Conservation (phyloP, 2,113 vertebrate species). For the Sigmodon hispidus region DNA sequence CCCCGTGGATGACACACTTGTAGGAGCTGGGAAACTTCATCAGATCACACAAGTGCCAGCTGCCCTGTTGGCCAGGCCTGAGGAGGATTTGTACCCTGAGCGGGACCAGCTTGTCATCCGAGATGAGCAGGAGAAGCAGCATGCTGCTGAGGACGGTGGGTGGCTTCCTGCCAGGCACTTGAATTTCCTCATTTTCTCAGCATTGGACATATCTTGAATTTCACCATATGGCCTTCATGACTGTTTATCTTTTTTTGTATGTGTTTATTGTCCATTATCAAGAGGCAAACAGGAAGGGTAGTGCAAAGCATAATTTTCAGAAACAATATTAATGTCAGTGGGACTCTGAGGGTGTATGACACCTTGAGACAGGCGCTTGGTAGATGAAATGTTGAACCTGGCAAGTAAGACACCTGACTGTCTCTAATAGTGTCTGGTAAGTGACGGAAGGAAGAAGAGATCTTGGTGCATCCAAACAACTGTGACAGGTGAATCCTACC, state of each 20-base stretch:
- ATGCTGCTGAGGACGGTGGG: conserved; percentile 73
- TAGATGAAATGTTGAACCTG: fast-evolving
- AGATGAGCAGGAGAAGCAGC: conserved; percentile 49
- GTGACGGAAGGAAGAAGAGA: not conserved
- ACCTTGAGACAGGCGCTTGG: not conserved
- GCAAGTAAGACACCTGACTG: not conserved
- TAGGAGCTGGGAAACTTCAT: not conserved
- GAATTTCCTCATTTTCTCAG: fast-evolving
- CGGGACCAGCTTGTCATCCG: conserved; percentile 83
- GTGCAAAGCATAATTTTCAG: not conserved
- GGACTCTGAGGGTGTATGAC: not conserved
- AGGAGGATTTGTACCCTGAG: conserved; percentile 76
- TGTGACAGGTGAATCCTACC: fast-evolving
- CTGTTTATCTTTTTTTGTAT: not conserved
- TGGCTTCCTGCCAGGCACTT: not conserved
- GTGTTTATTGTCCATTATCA: fast-evolving
- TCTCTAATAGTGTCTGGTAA: not conserved
- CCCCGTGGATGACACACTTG: fast-evolving
- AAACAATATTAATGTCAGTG: not conserved
- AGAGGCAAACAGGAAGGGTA: not conserved
- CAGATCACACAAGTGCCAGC: not conserved
- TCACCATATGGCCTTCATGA: fast-evolving
- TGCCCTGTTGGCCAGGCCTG: not conserved
- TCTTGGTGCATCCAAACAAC: fast-evolving
- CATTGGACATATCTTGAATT: not conserved